Base-by-base conservation (phyloP, 2,797 vertebrate species). In the Crocodylus rhombifer region DNA sequence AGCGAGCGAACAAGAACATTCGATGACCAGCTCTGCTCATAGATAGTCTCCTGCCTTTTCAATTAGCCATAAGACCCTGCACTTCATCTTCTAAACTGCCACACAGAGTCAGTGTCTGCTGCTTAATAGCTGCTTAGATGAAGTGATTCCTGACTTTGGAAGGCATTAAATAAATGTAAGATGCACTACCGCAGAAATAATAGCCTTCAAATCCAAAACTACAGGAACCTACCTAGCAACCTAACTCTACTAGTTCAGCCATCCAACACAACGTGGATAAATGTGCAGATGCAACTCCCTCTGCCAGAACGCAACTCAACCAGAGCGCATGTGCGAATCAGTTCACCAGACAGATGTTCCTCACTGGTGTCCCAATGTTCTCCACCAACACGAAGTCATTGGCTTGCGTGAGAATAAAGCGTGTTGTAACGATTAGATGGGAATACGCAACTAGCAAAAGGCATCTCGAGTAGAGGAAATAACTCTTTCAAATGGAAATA, bases 321-420 rank as follows among this genome's bases (percentile, higher is more conserved):
- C 18, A 21, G 30, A 21, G 10, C 30, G 15, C n/a, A 0, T 2
- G 0, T 2, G 33, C 0, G 51, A 2, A 6, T 9, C 3, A 30
- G 26, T 61, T 20, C 64, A 5, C 65, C 7, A 4, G 30, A 30
- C 28, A n/a, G 63, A 20, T 69, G 74, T 0, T 2, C 2, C 4
- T 64, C 0, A 0, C 75, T 1, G 79, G 0, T 1, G 58, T 16
- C 42, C 18, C 42, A 11, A 51, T 51, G 42, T 51, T 7, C 42
- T 0, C 2, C 11, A 0, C 78, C 42, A 60, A 26, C 60, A 23
- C 63, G 80, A 33, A 13, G 20, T n/a, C 71, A 71, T 10, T 3
- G 57, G 20, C 26, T 23, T 7, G 17, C 0, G 1, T 2, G 42
- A 77, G 16, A 26, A 25, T 26, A 26, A 74, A 25, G 15, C 14